phyloP scores from a whole-genome alignment of 1,140 invertebrate genomes.

The Drosophila parabipectinata region DNA sequence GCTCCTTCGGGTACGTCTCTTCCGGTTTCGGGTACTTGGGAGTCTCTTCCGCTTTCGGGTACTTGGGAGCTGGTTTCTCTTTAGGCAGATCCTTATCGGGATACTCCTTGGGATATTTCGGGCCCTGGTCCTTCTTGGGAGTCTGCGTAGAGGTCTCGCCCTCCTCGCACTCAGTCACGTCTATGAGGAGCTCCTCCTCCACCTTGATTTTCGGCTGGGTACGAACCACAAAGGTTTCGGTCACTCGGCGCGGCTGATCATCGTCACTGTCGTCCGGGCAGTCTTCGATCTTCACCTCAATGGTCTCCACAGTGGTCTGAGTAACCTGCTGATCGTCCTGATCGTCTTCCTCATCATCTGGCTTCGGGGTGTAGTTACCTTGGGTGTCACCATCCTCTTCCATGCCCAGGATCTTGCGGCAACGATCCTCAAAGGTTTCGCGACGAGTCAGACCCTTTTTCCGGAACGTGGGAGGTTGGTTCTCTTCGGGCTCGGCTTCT shows the following conservation, averaged over 20 bases:
- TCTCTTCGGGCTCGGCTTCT: conserved; percentile 32
- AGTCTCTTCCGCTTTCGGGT: conserved; percentile 6
- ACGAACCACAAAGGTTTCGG: conserved; percentile 54
- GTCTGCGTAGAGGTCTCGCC: conserved; percentile 6
- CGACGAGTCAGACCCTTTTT: conserved; percentile 84
- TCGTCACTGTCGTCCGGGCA: conserved; percentile 76
- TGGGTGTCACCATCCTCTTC: conserved; percentile 81
- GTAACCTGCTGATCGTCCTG: conserved; percentile 17
- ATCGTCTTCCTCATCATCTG: conserved; percentile 11
- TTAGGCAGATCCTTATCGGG: too few species aligned
- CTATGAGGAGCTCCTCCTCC: conserved; percentile 46
- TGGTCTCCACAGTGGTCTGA: conserved; percentile 53
- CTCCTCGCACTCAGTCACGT: conserved; percentile 46
- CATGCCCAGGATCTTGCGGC: conserved; percentile 87
- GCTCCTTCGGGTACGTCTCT: neutral
- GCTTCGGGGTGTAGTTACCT: conserved; percentile 43
- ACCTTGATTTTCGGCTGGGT: conserved; percentile 60
- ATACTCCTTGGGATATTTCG: neutral
- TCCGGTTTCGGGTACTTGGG: neutral
- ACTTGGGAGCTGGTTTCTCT: neutral
- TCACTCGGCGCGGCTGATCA: conserved; percentile 41
- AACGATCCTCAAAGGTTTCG: conserved; percentile 89
- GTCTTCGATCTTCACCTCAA: conserved; percentile 77
- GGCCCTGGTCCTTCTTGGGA: neutral
- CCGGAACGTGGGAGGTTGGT: conserved; percentile 49